A percentile compares a stretch with the other conserved stretches of the same genome.
Evolutionary conservation across 2,888 invertebrate genomes (phyloP).

Genomic region (Trachelus tabidus): DNA sequence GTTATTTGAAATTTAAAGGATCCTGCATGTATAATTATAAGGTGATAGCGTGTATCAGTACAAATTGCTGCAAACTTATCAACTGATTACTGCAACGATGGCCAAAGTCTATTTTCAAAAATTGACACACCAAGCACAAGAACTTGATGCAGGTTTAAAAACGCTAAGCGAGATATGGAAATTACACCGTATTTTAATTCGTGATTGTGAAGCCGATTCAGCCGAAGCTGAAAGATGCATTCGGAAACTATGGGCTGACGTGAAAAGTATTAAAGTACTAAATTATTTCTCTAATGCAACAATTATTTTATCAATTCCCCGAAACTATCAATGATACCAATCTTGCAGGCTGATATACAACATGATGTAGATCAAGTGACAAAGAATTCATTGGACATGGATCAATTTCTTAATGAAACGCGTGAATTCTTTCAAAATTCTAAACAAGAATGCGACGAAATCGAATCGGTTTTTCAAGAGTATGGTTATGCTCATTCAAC

Average conservation of each 20-base stretch:
- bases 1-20: not conserved
- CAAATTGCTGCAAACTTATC: not conserved
- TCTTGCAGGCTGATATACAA: not conserved
- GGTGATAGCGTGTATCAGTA: not conserved
- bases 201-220: not conserved
- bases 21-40: not conserved
- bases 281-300: not conserved
- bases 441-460: constrained; percentile 19
- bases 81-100: not conserved
- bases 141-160: not conserved
- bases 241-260: not conserved
- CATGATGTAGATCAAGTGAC: not conserved
- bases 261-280: not conserved
- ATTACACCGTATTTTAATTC: not conserved
- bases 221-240: not conserved
- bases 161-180: not conserved
- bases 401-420: not conserved
- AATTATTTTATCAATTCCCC: not conserved
- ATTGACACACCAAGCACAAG: not conserved
- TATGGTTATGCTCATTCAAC: constrained; percentile 21
- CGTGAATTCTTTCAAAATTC: not conserved
- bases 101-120: not conserved
- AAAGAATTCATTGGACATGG: not conserved
- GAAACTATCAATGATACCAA: not conserved
- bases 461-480: constrained; percentile 26